A percentile compares a stretch with the other conserved stretches of the same genome.
Evolutionary conservation across 2,888 invertebrate genomes (phyloP).

Genomic region (Hartigia nigra): DNA sequence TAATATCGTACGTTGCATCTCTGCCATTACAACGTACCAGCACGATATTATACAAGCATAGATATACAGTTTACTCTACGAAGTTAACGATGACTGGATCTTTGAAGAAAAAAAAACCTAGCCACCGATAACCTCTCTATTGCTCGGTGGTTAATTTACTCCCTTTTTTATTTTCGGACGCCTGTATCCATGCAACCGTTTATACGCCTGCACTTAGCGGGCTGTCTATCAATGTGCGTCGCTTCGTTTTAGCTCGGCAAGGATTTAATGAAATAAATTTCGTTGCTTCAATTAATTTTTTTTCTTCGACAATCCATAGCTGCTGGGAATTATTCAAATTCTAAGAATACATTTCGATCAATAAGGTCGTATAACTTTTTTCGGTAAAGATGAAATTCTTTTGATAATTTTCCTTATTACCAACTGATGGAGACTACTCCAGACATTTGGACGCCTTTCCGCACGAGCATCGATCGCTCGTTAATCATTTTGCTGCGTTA

Average conservation of each 20-base stretch:
- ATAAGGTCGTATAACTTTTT: not conserved
- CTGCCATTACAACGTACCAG: not conserved
- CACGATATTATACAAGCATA: not conserved
- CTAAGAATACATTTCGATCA: not conserved
- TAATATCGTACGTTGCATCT: not conserved
- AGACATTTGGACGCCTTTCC: not conserved
- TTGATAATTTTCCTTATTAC: not conserved
- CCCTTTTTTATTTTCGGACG: not conserved
- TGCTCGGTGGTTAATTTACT: not conserved
- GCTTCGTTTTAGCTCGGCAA: not conserved
- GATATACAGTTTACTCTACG: not conserved
- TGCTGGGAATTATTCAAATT: not conserved
- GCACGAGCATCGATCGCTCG: not conserved
- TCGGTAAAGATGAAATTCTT: not conserved
- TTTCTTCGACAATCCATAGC: not conserved
- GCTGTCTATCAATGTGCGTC: not conserved
- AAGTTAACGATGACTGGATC: not conserved
- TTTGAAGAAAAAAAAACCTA: not conserved
- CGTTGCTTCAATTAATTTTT: not conserved
- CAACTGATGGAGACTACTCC: not conserved
- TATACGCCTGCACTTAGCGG: not conserved
- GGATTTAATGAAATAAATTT: not conserved
- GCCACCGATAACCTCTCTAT: not conserved
- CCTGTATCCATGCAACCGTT: not conserved
- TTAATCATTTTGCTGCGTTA: not conserved